phyloP scores from a whole-genome alignment of 2,113 vertebrate species.

The Nyctibius bracteatus region DNA sequence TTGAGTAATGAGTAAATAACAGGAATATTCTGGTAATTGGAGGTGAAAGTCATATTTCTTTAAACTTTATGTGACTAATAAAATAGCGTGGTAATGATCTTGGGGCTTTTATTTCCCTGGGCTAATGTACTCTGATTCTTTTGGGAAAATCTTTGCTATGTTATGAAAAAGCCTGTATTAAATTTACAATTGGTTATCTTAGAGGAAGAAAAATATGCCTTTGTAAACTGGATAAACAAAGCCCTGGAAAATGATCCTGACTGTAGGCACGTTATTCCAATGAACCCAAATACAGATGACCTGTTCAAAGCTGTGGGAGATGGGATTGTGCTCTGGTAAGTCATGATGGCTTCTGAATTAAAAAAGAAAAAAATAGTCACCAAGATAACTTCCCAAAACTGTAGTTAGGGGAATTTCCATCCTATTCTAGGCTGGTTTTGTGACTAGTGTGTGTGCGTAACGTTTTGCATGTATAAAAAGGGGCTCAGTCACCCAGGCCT shows the following conservation, averaged over 20 bases:
- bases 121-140: neutral
- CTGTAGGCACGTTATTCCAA: constrained; percentile 84
- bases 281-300: constrained; percentile 85
- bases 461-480: neutral
- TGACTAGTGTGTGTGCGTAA: neutral
- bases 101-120: neutral
- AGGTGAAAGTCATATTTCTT: neutral
- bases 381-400: neutral
- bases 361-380: neutral
- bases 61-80: neutral
- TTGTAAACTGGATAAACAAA: constrained; percentile 94
- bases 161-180: neutral
- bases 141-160: neutral
- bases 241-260: constrained; percentile 87
- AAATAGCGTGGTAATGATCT: neutral
- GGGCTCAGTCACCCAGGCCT: neutral
- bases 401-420: neutral
- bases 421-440: neutral
- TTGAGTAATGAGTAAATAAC: neutral
- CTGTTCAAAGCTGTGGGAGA: constrained; percentile 88
- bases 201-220: constrained; percentile 94
- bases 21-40: neutral
- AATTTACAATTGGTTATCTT: constrained; percentile 7
- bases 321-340: constrained; percentile 91
- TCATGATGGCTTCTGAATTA: neutral